Base-by-base conservation (phyloP, 1,140 invertebrate species). In the Pemphigus obesinymphae region DNA sequence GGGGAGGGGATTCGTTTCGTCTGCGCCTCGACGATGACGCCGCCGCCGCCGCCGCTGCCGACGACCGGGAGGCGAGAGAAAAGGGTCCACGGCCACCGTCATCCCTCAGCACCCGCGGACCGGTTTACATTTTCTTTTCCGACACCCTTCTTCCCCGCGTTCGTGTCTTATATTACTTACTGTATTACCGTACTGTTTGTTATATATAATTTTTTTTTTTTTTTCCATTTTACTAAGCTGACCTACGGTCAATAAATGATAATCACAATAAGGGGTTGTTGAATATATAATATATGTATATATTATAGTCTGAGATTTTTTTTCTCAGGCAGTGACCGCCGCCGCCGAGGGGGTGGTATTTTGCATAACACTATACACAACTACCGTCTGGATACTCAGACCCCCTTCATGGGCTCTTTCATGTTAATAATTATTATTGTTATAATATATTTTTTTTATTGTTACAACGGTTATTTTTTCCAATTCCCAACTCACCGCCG, bases 191-290 rank as follows among this genome's bases (percentile, higher is more conserved):
- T 53, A 53, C n/a, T 23, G 13, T n/a, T 34, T 34, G 66, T 2
- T 43, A 26, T 70, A 45, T 40, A 58, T 37, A 61, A 78, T 31
- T 72, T 15, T 17, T 53, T 75, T 75, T 75, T 23, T 40, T 58
- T 40, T 40, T 40, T 40, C 10, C 4, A 40, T n/a, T n/a, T 17
- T 17, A 3, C 26, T 23, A 17, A 29, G 76, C 55, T 80, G 76
- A 63, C 76, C 76, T 61, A 61, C 76, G 76, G 76, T 80, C 76
- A 80, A 63, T 80, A 80, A 80, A 80, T 63, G 55, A 80, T 63
- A 31, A 80, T 61, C 55, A 45, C 55, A 61, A 80, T 45, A 20
- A 73, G 17, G 34, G 45, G 76, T 70, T 26, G 40, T 70, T 29
- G 73, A 50, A 61, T 15, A 26, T 13, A 23, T 72, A 72, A 23